phyloP scores from a whole-genome alignment of 2,113 vertebrate species.

The Diphyllodes magnificus region DNA sequence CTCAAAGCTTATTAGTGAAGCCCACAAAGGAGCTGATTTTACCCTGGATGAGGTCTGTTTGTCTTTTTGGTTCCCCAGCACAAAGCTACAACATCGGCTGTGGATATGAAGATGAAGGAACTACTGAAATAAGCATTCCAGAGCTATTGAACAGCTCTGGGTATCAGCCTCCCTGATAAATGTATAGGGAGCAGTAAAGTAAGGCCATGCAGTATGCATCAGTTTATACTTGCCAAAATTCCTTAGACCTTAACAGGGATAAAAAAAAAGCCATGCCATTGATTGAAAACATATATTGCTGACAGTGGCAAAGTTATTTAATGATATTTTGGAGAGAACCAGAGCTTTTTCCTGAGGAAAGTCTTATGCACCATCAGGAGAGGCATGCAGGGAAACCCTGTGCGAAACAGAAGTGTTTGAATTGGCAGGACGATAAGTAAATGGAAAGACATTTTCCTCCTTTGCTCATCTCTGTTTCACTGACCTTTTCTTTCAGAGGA shows the following conservation, averaged over 20 bases:
- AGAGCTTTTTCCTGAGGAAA: not conserved
- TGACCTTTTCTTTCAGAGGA: constrained; percentile 47
- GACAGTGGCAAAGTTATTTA: not conserved
- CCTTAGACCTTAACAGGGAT: not conserved
- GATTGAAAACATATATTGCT: not conserved
- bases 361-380: not conserved
- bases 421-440: not conserved
- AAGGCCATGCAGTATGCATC: not conserved
- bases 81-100: not conserved
- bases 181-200: not conserved
- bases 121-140: not conserved
- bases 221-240: not conserved
- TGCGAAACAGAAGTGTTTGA: not conserved
- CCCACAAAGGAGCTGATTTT: not conserved
- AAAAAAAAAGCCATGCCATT: not conserved
- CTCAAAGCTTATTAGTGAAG: not conserved
- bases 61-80: not conserved
- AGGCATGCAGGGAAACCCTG: not conserved
- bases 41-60: not conserved
- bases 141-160: not conserved
- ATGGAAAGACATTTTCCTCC: not conserved
- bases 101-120: not conserved
- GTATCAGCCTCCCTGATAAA: not conserved
- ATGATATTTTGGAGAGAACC: not conserved
- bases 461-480: not conserved